phyloP scores from a whole-genome alignment of 2,113 vertebrate species.

The Cyphomyrus plagiostoma region DNA sequence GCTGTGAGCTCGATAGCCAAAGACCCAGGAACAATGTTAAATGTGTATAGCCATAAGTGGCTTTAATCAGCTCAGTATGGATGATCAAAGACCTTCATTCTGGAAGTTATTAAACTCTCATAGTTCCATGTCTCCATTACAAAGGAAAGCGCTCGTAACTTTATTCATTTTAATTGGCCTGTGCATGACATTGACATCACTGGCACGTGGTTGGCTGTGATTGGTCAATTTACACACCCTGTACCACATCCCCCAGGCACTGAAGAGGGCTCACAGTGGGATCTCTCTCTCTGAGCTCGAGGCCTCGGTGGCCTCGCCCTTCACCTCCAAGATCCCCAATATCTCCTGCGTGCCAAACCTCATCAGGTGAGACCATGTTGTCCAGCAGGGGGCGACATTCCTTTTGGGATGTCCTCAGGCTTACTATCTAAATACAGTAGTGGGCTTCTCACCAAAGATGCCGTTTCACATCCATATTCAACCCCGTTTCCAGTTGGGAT shows the following conservation, averaged over 20 bases:
- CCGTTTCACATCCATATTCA: background rate
- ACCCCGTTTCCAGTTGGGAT: too few relatives aligned
- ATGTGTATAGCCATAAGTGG: background rate
- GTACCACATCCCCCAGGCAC: slow-evolving; percentile 61
- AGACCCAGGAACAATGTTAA: background rate
- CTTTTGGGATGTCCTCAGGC: background rate
- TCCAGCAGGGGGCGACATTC: background rate
- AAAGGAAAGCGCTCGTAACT: background rate
- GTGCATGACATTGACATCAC: background rate
- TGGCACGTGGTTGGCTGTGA: background rate
- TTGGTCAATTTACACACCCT: background rate
- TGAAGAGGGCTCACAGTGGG: slow-evolving; percentile 90
- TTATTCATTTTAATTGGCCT: background rate
- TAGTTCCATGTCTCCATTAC: background rate
- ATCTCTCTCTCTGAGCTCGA: slow-evolving; percentile 95
- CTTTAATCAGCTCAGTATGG: background rate
- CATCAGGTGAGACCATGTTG: slow-evolving; percentile 71
- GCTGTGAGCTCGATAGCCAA: background rate
- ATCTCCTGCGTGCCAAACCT: slow-evolving; percentile 96
- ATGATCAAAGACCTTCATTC: background rate
- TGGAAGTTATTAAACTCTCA: background rate
- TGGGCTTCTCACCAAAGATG: background rate
- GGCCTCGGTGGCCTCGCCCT: slow-evolving; percentile 93
- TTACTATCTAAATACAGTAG: background rate
- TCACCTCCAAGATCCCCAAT: slow-evolving; percentile 89